A percentile compares a stretch with the other conserved stretches of the same genome.
Conservation (phyloP, 1,140 invertebrate species). For the Anthonomus grandis region DNA sequence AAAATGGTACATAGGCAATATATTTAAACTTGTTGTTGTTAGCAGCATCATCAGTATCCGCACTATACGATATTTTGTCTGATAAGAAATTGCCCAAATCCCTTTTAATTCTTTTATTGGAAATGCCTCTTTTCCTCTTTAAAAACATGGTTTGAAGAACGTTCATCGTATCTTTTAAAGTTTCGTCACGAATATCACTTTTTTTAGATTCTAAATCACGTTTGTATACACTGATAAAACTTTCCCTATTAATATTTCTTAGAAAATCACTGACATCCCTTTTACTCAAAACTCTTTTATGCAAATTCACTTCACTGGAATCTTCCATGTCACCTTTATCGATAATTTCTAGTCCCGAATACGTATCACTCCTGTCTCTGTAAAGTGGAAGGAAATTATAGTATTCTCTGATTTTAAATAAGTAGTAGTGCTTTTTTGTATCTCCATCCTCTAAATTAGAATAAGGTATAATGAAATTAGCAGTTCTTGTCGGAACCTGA, state of each 20-base stretch:
- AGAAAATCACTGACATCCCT: neutral
- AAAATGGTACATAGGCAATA: conserved; percentile 24
- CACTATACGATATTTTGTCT: neutral
- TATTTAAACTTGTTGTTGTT: conserved; percentile 21
- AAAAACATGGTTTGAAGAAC: conserved; percentile 6
- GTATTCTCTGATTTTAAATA: conserved; percentile 19
- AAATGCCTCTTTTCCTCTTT: conserved; percentile 5
- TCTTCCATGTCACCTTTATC: conserved; percentile 4
- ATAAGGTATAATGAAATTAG: neutral
- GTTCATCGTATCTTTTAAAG: neutral
- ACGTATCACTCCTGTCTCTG: neutral
- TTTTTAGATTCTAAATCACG: conserved; percentile 1
- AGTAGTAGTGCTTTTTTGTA: conserved; percentile 17
- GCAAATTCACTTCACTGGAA: neutral
- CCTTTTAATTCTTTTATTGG: neutral
- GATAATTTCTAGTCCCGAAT: conserved; percentile 13
- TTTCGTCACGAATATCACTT: neutral
- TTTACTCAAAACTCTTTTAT: neutral
- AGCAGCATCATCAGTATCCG: conserved; percentile 13
- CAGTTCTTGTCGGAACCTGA: neutral
- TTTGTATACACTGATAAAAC: neutral
- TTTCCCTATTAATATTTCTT: neutral
- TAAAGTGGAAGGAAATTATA: conserved; percentile 19
- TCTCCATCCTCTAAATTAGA: neutral
- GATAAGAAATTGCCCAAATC: conserved; percentile 16